Evolutionary conservation across 2,888 invertebrate genomes (phyloP).

Genomic region (Cosmia pyralina): DNA sequence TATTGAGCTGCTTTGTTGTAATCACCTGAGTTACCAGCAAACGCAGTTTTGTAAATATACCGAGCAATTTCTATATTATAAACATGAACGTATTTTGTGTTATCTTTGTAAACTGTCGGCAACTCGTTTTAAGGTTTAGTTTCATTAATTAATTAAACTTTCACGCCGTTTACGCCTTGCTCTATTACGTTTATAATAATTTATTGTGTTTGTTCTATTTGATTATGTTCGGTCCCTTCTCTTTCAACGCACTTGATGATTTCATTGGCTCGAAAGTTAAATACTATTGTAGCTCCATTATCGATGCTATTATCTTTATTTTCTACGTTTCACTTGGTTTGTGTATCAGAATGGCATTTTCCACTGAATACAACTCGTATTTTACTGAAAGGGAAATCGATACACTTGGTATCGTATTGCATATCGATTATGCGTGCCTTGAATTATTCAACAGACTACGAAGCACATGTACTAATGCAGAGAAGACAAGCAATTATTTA

Average conservation of each 20-base stretch:
- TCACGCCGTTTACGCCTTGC: constrained; percentile 72
- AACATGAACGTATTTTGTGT: constrained; percentile 61
- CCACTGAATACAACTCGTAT: constrained; percentile 54
- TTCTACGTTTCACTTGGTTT: constrained; percentile 55
- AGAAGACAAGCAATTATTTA: constrained; percentile 62
- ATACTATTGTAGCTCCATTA: constrained; percentile 26
- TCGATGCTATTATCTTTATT: constrained; percentile 55
- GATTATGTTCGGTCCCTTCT: constrained; percentile 53
- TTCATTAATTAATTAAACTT: constrained; percentile 77
- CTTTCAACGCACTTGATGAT: constrained; percentile 58
- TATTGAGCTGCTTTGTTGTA: constrained; percentile 38
- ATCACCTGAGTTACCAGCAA: constrained; percentile 29
- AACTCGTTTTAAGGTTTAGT: constrained; percentile 68
- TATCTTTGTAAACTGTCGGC: constrained; percentile 67
- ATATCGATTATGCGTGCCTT: constrained; percentile 76
- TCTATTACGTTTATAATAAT: constrained; percentile 64
- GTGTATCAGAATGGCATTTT: constrained; percentile 55
- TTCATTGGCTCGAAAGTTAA: constrained; percentile 59
- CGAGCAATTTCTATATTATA: constrained; percentile 62
- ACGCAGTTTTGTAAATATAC: constrained; percentile 47
- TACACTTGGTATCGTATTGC: constrained; percentile 72
- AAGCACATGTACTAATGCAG: constrained; percentile 55
- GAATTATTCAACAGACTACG: constrained; percentile 75
- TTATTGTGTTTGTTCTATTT: constrained; percentile 67
- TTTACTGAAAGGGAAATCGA: constrained; percentile 72